Conservation (phyloP, 1,140 invertebrate genomes). For the Hyposmocoma kahamanoa region DNA sequence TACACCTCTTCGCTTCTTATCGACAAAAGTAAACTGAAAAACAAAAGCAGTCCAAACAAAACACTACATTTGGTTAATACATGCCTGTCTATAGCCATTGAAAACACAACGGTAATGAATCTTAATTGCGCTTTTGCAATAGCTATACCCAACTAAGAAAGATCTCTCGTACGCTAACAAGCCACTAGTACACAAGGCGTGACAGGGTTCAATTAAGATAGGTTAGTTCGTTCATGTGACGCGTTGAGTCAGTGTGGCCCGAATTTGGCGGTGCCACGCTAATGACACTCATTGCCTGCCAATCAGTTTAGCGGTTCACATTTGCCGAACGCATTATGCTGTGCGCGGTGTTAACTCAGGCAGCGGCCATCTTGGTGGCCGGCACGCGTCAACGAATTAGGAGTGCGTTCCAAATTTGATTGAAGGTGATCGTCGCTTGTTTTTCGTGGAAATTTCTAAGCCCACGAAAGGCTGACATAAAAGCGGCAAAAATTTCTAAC, state of each 20-base stretch:
- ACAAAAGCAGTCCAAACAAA: slow-evolving; percentile 23
- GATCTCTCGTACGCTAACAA: no score
- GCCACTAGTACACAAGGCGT: no score
- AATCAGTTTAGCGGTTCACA: slow-evolving; percentile 53
- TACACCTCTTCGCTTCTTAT: no score
- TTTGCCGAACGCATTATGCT: slow-evolving; percentile 41
- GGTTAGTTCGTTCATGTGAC: no score
- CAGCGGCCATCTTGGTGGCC: slow-evolving; percentile 30
- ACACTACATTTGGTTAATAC: slow-evolving; percentile 3
- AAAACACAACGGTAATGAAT: slow-evolving; percentile 37
- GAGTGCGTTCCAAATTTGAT: slow-evolving; percentile 31
- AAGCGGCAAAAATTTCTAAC: no score
- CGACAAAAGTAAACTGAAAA: background rate
- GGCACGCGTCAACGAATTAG: slow-evolving; percentile 33
- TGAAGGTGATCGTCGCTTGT: slow-evolving; percentile 4
- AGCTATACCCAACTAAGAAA: slow-evolving; percentile 21
- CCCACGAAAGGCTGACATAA: no score
- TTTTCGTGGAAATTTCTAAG: background rate
- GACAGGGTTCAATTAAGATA: no score
- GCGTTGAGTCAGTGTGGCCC: slow-evolving; percentile 40
- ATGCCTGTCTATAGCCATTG: slow-evolving; percentile 2
- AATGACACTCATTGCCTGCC: slow-evolving; percentile 55
- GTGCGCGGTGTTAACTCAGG: slow-evolving; percentile 22
- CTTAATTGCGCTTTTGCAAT: slow-evolving; percentile 42
- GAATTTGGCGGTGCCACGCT: slow-evolving; percentile 50